A percentile compares a stretch with the other conserved stretches of the same genome.
phyloP scores from a whole-genome alignment of 2,113 vertebrate genomes.

The Tachuris rubrigastra region DNA sequence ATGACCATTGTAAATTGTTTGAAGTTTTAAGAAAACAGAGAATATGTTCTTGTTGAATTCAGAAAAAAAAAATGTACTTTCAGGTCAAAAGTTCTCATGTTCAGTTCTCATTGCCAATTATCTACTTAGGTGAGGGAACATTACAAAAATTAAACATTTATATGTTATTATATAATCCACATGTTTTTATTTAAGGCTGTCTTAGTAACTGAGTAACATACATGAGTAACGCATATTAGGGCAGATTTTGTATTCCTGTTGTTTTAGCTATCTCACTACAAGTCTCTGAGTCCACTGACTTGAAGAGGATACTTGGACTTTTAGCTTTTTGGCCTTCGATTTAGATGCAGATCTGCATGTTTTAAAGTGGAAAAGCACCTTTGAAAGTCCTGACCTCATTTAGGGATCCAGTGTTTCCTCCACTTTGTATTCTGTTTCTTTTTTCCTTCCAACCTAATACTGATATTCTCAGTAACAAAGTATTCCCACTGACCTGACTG shows the following conservation, averaged over 20 bases:
- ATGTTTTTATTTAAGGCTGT: constrained; percentile 21
- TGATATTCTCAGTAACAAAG: not conserved
- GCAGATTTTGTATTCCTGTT: not conserved
- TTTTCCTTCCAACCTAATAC: not conserved
- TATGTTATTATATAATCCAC: not conserved
- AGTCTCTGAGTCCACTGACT: not conserved
- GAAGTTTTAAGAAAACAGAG: not conserved
- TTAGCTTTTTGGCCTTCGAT: not conserved
- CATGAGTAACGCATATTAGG: not conserved
- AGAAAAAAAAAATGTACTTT: not conserved
- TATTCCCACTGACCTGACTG: not conserved
- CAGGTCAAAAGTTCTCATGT: constrained; percentile 33
- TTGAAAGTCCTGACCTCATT: not conserved
- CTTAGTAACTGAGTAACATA: not conserved
- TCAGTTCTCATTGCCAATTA: not conserved
- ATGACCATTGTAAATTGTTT: not conserved
- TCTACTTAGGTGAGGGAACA: not conserved
- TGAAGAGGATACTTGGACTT: not conserved
- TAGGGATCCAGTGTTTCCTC: not conserved
- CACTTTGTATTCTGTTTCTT: not conserved
- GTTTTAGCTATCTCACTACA: not conserved
- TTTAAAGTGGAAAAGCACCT: not conserved
- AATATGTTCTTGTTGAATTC: not conserved
- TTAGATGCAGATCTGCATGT: not conserved
- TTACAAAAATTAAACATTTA: not conserved